Conservation (phyloP, 2,888 invertebrate species). For the Eucera pruinosa region DNA sequence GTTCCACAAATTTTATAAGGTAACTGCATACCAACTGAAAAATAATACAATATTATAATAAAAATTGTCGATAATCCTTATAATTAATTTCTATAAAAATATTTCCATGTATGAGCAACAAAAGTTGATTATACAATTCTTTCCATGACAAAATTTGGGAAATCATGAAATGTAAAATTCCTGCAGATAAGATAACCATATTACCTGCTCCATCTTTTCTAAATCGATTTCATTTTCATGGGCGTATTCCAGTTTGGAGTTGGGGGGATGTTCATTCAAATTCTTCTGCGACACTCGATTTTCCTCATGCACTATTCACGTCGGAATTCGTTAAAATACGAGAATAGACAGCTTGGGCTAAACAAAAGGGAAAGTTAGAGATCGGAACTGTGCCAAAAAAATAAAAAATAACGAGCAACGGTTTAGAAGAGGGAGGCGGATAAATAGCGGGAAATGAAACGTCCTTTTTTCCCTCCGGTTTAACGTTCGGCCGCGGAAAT, state of each 20-base stretch:
- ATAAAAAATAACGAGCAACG: conserved; percentile 74
- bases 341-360: not conserved
- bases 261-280: conserved; percentile 66
- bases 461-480: conserved; percentile 54
- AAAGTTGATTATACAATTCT: not conserved
- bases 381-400: conserved; percentile 59
- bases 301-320: conserved; percentile 56
- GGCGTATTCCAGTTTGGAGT: conserved; percentile 9
- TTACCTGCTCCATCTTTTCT: not conserved
- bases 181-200: not conserved
- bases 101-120: too few relatives aligned
- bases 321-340: conserved; percentile 27
- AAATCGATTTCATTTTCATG: conserved; percentile 28
- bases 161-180: conserved; percentile 2
- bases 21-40: too few relatives aligned
- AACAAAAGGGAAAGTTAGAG: conserved; percentile 5
- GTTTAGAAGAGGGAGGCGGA: conserved; percentile 51
- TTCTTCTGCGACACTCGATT: conserved; percentile 76
- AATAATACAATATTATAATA: too few relatives aligned
- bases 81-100: too few relatives aligned
- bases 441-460: conserved; percentile 75
- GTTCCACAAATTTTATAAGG: too few relatives aligned
- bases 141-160: too few relatives aligned
- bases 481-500: conserved; percentile 62
- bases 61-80: too few relatives aligned